Conservation (phyloP, 2,888 invertebrate species). For the Venusia cambrica region DNA sequence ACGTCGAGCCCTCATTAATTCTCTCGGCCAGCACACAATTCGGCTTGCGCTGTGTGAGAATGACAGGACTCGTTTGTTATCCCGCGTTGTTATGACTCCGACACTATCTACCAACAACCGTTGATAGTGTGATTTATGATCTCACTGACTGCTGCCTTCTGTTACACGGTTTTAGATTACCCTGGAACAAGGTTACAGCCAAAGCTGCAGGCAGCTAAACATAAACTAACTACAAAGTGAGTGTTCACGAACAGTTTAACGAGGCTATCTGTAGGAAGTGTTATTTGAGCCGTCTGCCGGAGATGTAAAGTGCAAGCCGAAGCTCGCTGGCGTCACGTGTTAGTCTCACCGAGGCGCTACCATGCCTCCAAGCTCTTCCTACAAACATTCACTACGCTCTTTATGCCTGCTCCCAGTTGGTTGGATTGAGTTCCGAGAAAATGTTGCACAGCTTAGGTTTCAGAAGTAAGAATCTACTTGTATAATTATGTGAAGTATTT, state of each 20-base stretch:
- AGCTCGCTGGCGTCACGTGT: conserved; percentile 30
- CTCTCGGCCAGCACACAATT: conserved; percentile 47
- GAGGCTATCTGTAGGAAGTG: conserved; percentile 52
- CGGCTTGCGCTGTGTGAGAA: conserved; percentile 51
- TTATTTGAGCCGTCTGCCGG: conserved; percentile 47
- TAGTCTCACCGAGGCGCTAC: conserved; percentile 22
- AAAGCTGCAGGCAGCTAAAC: conserved; percentile 46
- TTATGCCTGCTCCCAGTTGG: conserved; percentile 24
- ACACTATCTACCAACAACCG: conserved; percentile 56
- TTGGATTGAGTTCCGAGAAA: conserved; percentile 13
- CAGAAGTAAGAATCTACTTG: too few species aligned
- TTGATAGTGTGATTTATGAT: conserved; percentile 43
- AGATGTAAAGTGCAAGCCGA: conserved; percentile 42
- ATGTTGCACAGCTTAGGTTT: conserved; percentile 7
- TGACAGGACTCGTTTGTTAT: conserved; percentile 66
- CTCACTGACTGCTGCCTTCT: conserved; percentile 30
- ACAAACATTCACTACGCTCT: conserved; percentile 23
- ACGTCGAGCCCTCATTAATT: conserved; percentile 53
- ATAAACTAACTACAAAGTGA: conserved; percentile 52
- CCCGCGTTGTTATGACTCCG: conserved; percentile 52
- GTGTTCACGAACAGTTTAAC: conserved; percentile 54
- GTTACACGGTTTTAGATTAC: conserved; percentile 32
- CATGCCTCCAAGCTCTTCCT: conserved; percentile 24
- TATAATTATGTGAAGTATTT: too few species aligned
- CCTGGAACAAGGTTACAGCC: conserved; percentile 26